Conservation (phyloP, 2,888 invertebrate genomes). For the Scaptodrosophila latifasciaeformis region DNA sequence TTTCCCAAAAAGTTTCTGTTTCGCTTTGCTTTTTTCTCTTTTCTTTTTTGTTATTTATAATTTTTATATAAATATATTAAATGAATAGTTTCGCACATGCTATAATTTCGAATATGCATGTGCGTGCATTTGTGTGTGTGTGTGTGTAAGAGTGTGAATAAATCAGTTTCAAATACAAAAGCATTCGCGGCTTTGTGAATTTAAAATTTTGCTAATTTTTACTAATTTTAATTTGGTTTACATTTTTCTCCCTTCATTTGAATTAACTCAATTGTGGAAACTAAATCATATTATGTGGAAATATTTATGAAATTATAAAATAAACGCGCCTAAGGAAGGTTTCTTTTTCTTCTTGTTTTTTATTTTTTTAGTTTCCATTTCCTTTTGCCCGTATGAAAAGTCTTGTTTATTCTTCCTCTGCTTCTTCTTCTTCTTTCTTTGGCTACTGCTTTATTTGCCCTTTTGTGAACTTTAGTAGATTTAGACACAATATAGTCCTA, state of each 20-base stretch:
- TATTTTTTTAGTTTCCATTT: constrained; percentile 31
- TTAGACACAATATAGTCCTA: constrained; percentile 25
- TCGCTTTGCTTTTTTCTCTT: no score
- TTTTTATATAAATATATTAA: constrained; percentile 25
- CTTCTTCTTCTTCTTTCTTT: constrained; percentile 8
- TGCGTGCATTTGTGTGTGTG: constrained; percentile 7
- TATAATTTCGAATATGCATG: constrained; percentile 4
- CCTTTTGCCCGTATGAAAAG: constrained; percentile 31
- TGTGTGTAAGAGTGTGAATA: constrained; percentile 15
- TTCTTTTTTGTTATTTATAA: no score
- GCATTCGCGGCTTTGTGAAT: constrained; percentile 34
- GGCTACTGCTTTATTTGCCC: constrained; percentile 10
- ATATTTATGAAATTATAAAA: constrained; percentile 29
- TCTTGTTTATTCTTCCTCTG: constrained; percentile 48
- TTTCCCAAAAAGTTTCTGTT: no score
- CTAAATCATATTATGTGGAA: no score
- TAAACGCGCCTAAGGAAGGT: constrained; percentile 23
- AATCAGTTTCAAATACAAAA: constrained; percentile 28
- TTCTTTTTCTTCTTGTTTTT: constrained; percentile 11
- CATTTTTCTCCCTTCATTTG: constrained; percentile 23
- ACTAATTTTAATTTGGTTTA: constrained; percentile 50
- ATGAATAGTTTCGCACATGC: constrained; percentile 28
- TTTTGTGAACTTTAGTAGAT: constrained; percentile 25
- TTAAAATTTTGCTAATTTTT: constrained; percentile 72
- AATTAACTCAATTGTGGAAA: no score